phyloP scores from a whole-genome alignment of 2,888 invertebrate genomes.

The Xylocampa areola region DNA sequence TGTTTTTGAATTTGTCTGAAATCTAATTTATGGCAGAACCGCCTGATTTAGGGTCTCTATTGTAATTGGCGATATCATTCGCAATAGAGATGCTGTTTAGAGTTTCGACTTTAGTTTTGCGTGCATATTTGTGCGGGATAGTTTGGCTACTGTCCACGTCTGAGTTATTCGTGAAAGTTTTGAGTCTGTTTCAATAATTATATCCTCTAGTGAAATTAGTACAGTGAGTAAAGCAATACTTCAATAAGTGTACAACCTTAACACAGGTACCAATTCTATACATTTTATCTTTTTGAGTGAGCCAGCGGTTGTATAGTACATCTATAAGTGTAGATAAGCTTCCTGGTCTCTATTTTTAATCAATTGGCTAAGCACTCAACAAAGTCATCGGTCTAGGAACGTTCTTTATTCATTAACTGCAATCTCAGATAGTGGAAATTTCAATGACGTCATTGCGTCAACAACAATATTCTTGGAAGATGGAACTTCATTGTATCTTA shows the following conservation, averaged over 20 bases:
- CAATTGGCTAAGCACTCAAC: conserved; percentile 47
- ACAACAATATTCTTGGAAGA: conserved; percentile 12
- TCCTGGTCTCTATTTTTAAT: conserved; percentile 47
- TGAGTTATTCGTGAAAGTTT: conserved; percentile 53
- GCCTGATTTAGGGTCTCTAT: conserved; percentile 85
- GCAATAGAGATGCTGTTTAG: conserved; percentile 69
- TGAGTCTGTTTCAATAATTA: conserved; percentile 41
- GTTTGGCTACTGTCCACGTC: conserved; percentile 61
- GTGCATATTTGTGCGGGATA: conserved; percentile 67
- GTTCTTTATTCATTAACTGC: conserved; percentile 72
- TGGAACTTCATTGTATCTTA: background rate
- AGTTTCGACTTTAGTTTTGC: conserved; percentile 76
- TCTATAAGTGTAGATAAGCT: conserved; percentile 35
- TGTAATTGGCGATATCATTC: conserved; percentile 84
- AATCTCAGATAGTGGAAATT: conserved; percentile 70
- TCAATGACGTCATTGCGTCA: conserved; percentile 51
- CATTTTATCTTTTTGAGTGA: conserved; percentile 6
- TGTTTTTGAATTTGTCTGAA: conserved; percentile 88
- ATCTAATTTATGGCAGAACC: conserved; percentile 83
- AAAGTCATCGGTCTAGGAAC: conserved; percentile 48
- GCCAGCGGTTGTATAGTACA: background rate
- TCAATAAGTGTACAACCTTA: conserved; percentile 15
- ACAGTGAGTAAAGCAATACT: conserved; percentile 7
- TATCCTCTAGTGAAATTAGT: conserved; percentile 19
- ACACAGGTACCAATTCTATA: background rate